Evolutionary conservation across 2,113 vertebrate species (phyloP).

Genomic region (Chaenogobius annularis): DNA sequence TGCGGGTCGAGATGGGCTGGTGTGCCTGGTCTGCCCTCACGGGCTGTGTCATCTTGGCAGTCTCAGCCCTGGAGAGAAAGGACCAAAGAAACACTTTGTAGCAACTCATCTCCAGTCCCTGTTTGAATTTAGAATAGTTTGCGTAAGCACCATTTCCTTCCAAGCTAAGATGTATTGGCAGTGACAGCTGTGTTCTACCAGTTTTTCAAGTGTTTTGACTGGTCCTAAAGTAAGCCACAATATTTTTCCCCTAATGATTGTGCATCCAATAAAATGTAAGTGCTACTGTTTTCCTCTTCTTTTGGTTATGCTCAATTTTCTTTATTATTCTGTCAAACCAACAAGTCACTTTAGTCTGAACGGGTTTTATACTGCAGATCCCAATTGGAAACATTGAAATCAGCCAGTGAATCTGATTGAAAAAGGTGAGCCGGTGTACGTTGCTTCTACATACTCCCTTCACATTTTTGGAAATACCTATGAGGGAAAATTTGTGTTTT

Average conservation of each 20-base stretch:
- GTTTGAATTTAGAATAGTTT: neutral
- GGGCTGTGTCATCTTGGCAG: conserved; percentile 87
- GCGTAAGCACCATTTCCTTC: neutral
- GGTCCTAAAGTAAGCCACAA: neutral
- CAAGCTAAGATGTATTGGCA: neutral
- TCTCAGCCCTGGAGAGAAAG: conserved; percentile 78
- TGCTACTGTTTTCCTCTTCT: neutral
- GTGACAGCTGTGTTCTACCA: neutral
- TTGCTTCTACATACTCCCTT: no score
- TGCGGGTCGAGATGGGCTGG: conserved; percentile 79
- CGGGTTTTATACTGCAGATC: neutral
- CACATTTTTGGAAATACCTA: no score
- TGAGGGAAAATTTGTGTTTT: no score
- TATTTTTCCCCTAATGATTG: neutral
- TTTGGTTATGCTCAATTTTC: neutral
- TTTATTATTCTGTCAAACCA: neutral
- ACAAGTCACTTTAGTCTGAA: neutral
- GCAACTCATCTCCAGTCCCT: neutral
- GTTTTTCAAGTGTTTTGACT: neutral
- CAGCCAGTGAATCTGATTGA: neutral
- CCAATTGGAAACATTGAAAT: neutral
- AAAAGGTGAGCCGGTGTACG: no score
- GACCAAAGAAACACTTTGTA: neutral
- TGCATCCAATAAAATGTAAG: no score
- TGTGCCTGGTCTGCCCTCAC: conserved; percentile 78